Evolutionary conservation across 1,140 invertebrate species (phyloP), one percentile per base, ranked within the genome.

Genomic region (Drosophila chauvacae): DNA sequence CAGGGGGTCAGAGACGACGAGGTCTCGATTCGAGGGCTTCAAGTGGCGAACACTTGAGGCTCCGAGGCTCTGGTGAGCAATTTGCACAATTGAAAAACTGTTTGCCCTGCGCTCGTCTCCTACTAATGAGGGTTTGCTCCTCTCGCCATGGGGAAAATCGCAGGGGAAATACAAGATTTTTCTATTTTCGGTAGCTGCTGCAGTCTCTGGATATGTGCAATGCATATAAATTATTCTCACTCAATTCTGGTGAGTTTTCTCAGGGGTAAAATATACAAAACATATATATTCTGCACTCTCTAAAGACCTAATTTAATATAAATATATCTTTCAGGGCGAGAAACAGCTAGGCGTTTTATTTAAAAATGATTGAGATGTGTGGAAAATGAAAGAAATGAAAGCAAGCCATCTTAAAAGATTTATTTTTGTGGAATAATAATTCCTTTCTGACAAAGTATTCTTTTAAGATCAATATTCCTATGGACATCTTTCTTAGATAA

Each of bases 31-130:
- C 20, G 55, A 72, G 55, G 70, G 37, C 45, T 72, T 70, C 68
- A 73, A 73, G 70, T 60, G 70, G 18, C 45, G 20, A 51, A 47
- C 70, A 72, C 70, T 73, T 60, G 70, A 72, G 69, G 69, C 70
- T 60, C 53, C 45, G 33, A 33, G 28, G 55, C 70, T 72, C 69
- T 50, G 70, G 66, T 51, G 68, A 72, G 70, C 70, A 73, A 73
- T 73, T 73, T 73, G 68, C 70, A 72, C 70, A 73, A 73, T 73
- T 73, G 70, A 72, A 73, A 72, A 60, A 60, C 70, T 73, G 70
- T 73, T 71, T 73, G 70, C 70, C 70, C 70, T 42, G 70, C 70
- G 45, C 53, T 72, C 55, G 44, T 59, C 44, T 72, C 20, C 70
- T 11, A 44, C 70, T 60, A 70, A 70, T 70, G 66, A 70, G 66